Evolutionary conservation across 2,113 vertebrate species (phyloP), one percentile per base, ranked within the genome.

Genomic region (Crypturellus undulatus): DNA sequence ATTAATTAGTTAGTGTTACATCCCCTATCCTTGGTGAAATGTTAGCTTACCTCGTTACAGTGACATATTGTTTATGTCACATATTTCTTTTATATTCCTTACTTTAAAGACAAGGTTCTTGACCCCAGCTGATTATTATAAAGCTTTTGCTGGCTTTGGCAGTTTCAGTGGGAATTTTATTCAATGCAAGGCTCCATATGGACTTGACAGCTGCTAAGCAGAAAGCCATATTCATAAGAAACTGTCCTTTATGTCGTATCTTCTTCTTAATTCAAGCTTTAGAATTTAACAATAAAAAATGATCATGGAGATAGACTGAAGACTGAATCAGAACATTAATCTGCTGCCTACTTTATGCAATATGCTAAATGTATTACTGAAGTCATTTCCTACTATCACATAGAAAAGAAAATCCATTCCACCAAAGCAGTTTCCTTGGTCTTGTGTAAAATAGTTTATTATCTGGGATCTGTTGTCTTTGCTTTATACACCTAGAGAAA

Each of bases 121-220:
- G 28, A 86, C 36, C 13, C 5, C 7, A 72, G 16, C 6, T 64
- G 47, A 68, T 92, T 72, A 87, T 67, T 80, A 40, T 15, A 72
- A 75, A 69, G 40, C 15, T 91, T 93, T 93, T 84, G 24, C 70
- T 94, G 71, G 67, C 36, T 71, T 63, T 67, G 19, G 30, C 49
- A 86, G 22, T 95, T 93, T 87, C 59, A 65, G 16, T 65, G 65
- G 28, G 34, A 83, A 73, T 70, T 84, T 92, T 85, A 47, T 63
- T 25, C 67, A 79, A 45, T 77, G 10, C 30, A 70, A 56, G 73
- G 6, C 34, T 91, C 67, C 82, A 82, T 92, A 90, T 79, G 84
- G 72, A 64, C 85, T 91, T 96, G 67, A 84, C 70, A 71, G 42
- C 65, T 92, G 79, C 63, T 80, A 52, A 94, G 52, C 42, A 73